phyloP scores from a whole-genome alignment of 1,140 invertebrate genomes.

The Oryctes rhinoceros region DNA sequence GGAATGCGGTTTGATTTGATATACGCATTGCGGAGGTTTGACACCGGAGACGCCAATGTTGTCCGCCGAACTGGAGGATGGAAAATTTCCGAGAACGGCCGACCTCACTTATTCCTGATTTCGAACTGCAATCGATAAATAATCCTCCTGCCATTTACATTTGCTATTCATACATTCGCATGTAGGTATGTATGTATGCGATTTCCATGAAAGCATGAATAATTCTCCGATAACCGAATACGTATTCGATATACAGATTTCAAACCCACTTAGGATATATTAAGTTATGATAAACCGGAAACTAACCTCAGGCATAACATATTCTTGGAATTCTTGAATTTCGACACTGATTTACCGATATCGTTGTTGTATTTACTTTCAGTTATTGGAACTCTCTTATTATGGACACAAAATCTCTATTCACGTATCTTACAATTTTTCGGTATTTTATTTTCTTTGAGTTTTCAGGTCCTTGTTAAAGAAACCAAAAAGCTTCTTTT shows the following conservation, averaged over 20 bases:
- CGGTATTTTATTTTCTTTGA: too few species aligned
- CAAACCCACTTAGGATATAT: too few species aligned
- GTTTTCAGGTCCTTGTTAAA: too few species aligned
- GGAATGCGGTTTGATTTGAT: conserved; percentile 41
- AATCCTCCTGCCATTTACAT: neutral
- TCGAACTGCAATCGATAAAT: conserved; percentile 28
- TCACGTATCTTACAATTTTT: too few species aligned
- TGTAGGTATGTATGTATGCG: conserved; percentile 24
- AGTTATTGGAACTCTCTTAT: too few species aligned
- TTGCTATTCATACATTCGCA: conserved; percentile 21
- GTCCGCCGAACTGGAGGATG: neutral
- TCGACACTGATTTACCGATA: too few species aligned
- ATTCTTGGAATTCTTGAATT: too few species aligned
- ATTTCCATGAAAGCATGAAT: conserved; percentile 29
- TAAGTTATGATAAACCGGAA: too few species aligned
- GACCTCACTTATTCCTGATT: neutral
- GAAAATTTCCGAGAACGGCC: conserved; percentile 34
- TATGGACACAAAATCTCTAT: too few species aligned
- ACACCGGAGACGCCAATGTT: neutral
- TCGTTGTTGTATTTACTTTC: too few species aligned
- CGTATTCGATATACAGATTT: neutral
- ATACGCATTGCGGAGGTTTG: conserved; percentile 38
- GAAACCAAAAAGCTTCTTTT: too few species aligned
- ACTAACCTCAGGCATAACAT: too few species aligned
- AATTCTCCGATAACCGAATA: conserved; percentile 9